phyloP scores from a whole-genome alignment of 2,888 invertebrate species.

The Hirtodrosophila alboralis region DNA sequence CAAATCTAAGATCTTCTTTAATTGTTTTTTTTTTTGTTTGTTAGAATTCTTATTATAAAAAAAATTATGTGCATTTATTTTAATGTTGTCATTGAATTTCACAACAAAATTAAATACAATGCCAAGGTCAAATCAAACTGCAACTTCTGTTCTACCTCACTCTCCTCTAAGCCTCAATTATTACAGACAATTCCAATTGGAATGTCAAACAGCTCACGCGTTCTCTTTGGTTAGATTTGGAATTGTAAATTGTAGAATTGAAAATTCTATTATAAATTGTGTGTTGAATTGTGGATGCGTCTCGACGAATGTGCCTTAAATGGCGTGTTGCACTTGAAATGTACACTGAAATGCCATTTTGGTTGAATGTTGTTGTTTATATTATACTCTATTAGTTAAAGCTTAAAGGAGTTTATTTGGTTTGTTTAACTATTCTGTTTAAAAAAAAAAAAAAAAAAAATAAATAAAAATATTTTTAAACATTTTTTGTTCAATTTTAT shows the following conservation, averaged over 20 bases:
- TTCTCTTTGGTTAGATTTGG: constrained; percentile 35
- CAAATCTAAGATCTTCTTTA: no score
- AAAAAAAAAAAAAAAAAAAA: no score
- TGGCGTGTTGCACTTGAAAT: constrained; percentile 71
- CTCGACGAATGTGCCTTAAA: constrained; percentile 46
- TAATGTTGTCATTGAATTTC: constrained; percentile 58
- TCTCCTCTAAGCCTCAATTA: background rate
- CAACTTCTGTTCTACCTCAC: background rate
- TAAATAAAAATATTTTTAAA: no score
- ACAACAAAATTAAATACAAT: constrained; percentile 71
- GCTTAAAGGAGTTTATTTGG: no score
- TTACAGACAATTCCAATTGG: constrained; percentile 44
- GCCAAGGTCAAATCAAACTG: constrained; percentile 63
- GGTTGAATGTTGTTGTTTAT: constrained; percentile 33
- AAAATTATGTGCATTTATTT: constrained; percentile 42
- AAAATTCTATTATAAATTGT: constrained; percentile 26
- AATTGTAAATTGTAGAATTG: constrained; percentile 24
- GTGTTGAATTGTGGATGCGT: constrained; percentile 33
- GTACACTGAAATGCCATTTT: constrained; percentile 56
- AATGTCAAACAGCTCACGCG: constrained; percentile 75
- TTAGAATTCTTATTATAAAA: constrained; percentile 37
- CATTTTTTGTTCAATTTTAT: no score
- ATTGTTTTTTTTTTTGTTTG: background rate
- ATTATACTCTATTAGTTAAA: no score
- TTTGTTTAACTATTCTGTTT: no score